Conservation (phyloP, 2,888 invertebrate genomes). For the Macaria notata region DNA sequence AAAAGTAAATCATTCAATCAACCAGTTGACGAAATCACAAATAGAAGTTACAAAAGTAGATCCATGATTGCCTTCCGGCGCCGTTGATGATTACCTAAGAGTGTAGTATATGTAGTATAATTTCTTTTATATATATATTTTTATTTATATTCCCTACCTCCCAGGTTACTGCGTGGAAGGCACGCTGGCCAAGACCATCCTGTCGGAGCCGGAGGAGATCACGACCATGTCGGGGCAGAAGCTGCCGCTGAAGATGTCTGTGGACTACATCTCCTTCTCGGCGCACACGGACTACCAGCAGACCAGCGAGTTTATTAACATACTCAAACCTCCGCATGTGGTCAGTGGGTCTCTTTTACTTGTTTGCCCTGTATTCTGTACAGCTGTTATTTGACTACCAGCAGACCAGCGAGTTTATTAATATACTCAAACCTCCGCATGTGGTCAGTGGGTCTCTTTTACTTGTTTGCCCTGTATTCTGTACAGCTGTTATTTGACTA, state of each 20-base stretch:
- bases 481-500: slow-evolving; percentile 88
- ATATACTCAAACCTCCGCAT: slow-evolving; percentile 96
- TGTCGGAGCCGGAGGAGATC: slow-evolving; percentile 99
- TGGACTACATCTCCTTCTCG: slow-evolving; percentile 99
- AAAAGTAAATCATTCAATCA: no score
- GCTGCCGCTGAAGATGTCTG: slow-evolving; percentile 97
- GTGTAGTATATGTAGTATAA: no score
- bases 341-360: slow-evolving; percentile 70
- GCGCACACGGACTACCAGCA: slow-evolving; percentile 99
- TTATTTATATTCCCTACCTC: no score
- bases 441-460: slow-evolving; percentile 83
- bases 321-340: slow-evolving; percentile 97
- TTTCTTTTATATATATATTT: no score
- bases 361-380: no score
- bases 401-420: slow-evolving; percentile 98
- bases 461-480: no score
- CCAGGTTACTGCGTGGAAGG: slow-evolving; percentile 94
- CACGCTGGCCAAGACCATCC: slow-evolving; percentile 94
- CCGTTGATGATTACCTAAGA: no score
- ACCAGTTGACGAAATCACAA: no score
- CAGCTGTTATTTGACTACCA: slow-evolving; percentile 93
- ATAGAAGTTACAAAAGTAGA: no score
- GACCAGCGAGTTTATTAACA: slow-evolving; percentile 97
- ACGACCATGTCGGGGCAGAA: slow-evolving; percentile 97
- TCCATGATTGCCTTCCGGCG: no score